phyloP scores from a whole-genome alignment of 2,888 invertebrate species.

The Selenia dentaria region DNA sequence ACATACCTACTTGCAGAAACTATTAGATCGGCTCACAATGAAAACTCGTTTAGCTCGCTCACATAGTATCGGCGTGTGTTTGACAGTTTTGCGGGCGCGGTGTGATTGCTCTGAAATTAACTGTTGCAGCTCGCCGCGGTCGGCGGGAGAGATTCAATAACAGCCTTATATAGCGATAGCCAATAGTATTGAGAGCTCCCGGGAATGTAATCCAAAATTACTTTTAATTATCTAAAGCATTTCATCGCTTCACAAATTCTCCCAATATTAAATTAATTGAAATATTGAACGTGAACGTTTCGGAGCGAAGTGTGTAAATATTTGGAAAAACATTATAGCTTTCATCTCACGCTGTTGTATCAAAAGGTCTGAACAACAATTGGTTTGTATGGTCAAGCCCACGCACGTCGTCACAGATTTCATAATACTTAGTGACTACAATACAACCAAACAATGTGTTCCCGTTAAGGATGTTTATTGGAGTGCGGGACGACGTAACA shows the following conservation, averaged over 20 bases:
- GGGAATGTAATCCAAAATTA: neutral
- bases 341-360: slow-evolving; percentile 42
- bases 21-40: slow-evolving; percentile 36
- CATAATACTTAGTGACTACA: slow-evolving; percentile 32
- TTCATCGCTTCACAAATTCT: slow-evolving; percentile 2
- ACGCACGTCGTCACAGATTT: slow-evolving; percentile 44
- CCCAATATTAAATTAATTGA: slow-evolving; percentile 10
- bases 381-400: slow-evolving; percentile 53
- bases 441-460: slow-evolving; percentile 47
- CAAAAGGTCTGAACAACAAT: slow-evolving; percentile 40
- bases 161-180: neutral
- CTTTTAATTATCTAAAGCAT: neutral
- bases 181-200: neutral
- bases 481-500: slow-evolving; percentile 47
- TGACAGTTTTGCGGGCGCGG: slow-evolving; percentile 35
- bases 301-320: slow-evolving; percentile 31
- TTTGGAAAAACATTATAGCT: slow-evolving; percentile 29
- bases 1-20: too few relatives aligned
- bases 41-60: slow-evolving; percentile 45
- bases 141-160: slow-evolving; percentile 6
- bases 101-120: slow-evolving; percentile 28
- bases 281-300: neutral
- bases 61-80: slow-evolving; percentile 37
- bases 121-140: slow-evolving; percentile 12
- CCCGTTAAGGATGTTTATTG: slow-evolving; percentile 50